phyloP scores from a whole-genome alignment of 2,888 invertebrate species.

The Cremastinae sp. region DNA sequence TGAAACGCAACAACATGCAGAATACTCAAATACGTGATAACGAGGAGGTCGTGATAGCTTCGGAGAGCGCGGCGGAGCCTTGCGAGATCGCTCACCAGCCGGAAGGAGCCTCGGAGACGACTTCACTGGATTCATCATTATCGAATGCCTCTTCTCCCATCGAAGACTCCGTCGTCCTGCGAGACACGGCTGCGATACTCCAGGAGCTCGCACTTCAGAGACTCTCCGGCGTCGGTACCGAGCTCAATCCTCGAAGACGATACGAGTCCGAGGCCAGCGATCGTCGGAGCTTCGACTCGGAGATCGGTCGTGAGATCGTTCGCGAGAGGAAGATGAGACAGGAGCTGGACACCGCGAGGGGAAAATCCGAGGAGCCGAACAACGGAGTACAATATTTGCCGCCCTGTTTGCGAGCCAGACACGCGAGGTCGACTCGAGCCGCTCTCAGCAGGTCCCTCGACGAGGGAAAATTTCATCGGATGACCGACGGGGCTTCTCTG shows the following conservation, averaged over 20 bases:
- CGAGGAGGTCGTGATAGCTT: conserved; percentile 72
- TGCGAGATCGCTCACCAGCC: conserved; percentile 76
- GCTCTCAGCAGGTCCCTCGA: conserved; percentile 77
- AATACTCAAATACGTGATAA: conserved; percentile 65
- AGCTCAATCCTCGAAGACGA: conserved; percentile 65
- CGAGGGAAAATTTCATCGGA: conserved; percentile 77
- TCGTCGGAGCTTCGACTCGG: conserved; percentile 80
- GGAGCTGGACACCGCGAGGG: conserved; percentile 76
- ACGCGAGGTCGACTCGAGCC: conserved; percentile 75
- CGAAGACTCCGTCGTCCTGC: conserved; percentile 73
- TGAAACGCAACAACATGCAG: conserved; percentile 66
- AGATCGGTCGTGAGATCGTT: conserved; percentile 80
- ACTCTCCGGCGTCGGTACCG: conserved; percentile 74
- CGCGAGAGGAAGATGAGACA: conserved; percentile 80
- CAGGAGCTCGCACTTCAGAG: conserved; percentile 77
- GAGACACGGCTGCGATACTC: conserved; percentile 76
- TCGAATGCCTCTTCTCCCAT: conserved; percentile 72
- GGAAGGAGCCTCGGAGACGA: conserved; percentile 74
- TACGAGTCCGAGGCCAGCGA: conserved; percentile 73
- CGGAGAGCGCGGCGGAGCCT: conserved; percentile 77
- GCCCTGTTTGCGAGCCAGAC: conserved; percentile 83
- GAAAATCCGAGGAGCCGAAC: conserved; percentile 74
- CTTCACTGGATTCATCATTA: conserved; percentile 72
- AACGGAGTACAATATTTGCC: conserved; percentile 78
- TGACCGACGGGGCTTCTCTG: conserved; percentile 75